A percentile compares a stretch with the other conserved stretches of the same genome.
Evolutionary conservation across 2,888 invertebrate species (phyloP).

Genomic region (Xestia rhomboidea): DNA sequence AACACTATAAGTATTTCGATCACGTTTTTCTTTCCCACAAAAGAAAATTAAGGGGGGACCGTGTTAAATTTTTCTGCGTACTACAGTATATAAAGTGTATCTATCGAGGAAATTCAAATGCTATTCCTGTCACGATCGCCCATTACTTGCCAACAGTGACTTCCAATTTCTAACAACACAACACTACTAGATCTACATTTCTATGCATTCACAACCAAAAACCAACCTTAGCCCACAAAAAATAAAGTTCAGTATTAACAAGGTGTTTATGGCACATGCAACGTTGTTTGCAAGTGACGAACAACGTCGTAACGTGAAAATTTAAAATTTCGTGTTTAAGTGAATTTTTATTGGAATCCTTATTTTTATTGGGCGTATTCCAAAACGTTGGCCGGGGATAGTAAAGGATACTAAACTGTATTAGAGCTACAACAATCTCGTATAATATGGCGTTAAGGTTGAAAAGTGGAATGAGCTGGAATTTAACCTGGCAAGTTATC

Average conservation of each 20-base stretch:
- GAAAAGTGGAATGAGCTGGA: not conserved
- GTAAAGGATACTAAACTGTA: slow-evolving; percentile 46
- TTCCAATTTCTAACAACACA: slow-evolving; percentile 86
- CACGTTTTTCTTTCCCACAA: slow-evolving; percentile 80
- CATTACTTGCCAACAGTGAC: slow-evolving; percentile 90
- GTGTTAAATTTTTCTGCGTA: slow-evolving; percentile 79
- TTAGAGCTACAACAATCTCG: slow-evolving; percentile 12
- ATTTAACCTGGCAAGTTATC: not conserved
- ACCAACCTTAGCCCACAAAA: slow-evolving; percentile 33
- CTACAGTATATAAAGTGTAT: slow-evolving; percentile 75
- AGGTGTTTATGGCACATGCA: slow-evolving; percentile 43
- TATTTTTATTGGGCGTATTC: slow-evolving; percentile 81
- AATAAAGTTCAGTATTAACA: slow-evolving; percentile 60
- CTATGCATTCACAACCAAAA: slow-evolving; percentile 55
- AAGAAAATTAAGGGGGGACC: slow-evolving; percentile 82
- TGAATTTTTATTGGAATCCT: slow-evolving; percentile 88
- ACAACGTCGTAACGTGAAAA: slow-evolving; percentile 85
- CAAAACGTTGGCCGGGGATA: slow-evolving; percentile 53
- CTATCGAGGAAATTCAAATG: slow-evolving; percentile 84
- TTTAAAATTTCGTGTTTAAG: slow-evolving; percentile 90
- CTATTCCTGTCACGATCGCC: slow-evolving; percentile 88
- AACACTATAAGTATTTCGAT: slow-evolving; percentile 76
- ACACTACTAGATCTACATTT: slow-evolving; percentile 72
- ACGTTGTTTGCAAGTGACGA: slow-evolving; percentile 56
- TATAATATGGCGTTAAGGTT: not conserved